phyloP scores from a whole-genome alignment of 1,140 invertebrate species.

The Drepana arcuata region DNA sequence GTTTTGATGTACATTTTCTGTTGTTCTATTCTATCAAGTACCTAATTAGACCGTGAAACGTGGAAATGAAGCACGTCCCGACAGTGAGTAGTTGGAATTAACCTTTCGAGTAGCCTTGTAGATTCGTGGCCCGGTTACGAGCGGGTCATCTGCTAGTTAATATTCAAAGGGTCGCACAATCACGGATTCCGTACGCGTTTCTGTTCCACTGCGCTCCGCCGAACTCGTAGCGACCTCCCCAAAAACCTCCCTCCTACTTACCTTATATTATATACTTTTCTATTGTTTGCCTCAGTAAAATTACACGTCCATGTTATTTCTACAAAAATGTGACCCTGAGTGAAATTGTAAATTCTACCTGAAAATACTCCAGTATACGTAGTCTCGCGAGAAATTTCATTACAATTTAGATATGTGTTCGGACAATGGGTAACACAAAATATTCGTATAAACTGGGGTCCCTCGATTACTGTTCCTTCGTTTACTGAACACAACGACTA shows the following conservation, averaged over 20 bases:
- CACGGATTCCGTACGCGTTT: slow-evolving; percentile 50
- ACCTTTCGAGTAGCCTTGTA: slow-evolving; percentile 34
- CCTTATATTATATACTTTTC: slow-evolving; percentile 25
- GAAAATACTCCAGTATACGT: slow-evolving; percentile 3
- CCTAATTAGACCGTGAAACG: no score
- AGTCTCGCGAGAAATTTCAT: slow-evolving; percentile 7
- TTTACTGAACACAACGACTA: slow-evolving; percentile 9
- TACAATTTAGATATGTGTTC: slow-evolving; percentile 7
- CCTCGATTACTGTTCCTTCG: slow-evolving; percentile 11
- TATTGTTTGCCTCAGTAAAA: slow-evolving; percentile 14
- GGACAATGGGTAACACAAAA: slow-evolving; percentile 7
- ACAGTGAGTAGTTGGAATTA: slow-evolving; percentile 30
- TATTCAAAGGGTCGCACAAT: slow-evolving; percentile 61
- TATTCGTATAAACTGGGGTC: slow-evolving; percentile 6
- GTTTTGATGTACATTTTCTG: no score
- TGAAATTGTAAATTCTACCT: slow-evolving; percentile 7
- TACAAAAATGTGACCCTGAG: no score
- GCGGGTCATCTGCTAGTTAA: slow-evolving; percentile 55
- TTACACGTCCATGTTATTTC: slow-evolving; percentile 6
- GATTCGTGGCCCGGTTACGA: slow-evolving; percentile 37
- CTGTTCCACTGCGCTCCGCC: slow-evolving; percentile 26
- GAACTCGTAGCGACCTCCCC: slow-evolving; percentile 10
- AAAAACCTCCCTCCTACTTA: slow-evolving; percentile 35
- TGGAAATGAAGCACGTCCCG: slow-evolving; percentile 16
- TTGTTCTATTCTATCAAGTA: no score